Evolutionary conservation across 64 coral and sea anemone genomes (phyloP).

Genomic region (Stylophora pistillata): DNA sequence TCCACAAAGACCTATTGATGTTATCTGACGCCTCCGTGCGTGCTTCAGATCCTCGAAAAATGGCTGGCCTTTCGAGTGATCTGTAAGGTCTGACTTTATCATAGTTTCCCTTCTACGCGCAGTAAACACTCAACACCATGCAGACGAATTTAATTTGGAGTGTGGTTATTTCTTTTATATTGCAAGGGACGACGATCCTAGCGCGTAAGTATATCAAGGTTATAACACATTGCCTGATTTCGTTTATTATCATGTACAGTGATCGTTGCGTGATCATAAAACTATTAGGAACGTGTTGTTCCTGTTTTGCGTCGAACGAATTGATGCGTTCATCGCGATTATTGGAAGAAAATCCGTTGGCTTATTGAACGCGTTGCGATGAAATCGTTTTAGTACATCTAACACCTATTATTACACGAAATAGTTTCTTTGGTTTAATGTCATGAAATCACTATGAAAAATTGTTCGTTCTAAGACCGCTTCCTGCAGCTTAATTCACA

Average conservation of each 20-base stretch:
- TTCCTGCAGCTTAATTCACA: too few relatives aligned
- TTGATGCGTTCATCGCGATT: not conserved
- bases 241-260: not conserved
- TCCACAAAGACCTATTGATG: conserved; percentile 36
- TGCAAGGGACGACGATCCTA: not conserved
- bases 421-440: too few relatives aligned
- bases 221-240: not conserved
- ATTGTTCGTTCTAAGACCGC: too few relatives aligned
- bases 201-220: not conserved
- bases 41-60: not conserved
- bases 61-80: not conserved
- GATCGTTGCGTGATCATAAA: not conserved
- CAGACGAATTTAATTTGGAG: not conserved
- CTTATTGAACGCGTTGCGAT: not conserved
- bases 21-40: not conserved
- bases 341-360: too few relatives aligned
- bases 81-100: not conserved
- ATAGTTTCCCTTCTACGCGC: too few relatives aligned
- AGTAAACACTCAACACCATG: not conserved
- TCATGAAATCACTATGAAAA: too few relatives aligned
- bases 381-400: not conserved
- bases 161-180: not conserved
- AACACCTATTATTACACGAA: not conserved
- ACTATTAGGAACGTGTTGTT: not conserved
- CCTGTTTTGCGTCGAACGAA: not conserved